Evolutionary conservation across 1,140 invertebrate species (phyloP).

Genomic region (Zaprionus ghesquierei): DNA sequence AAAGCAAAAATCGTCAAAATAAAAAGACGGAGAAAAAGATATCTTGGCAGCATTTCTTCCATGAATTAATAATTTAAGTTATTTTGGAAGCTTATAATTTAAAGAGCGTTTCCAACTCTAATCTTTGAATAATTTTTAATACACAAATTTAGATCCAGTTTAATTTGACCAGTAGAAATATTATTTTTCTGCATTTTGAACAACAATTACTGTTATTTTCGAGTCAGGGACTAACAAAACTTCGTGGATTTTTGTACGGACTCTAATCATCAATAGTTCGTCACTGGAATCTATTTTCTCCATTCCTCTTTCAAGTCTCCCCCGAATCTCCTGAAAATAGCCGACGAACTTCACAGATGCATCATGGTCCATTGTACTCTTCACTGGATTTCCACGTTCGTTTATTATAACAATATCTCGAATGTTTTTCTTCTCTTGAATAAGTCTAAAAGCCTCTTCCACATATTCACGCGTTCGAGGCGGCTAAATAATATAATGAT

Average conservation of each 20-base stretch:
- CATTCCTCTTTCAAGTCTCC: slow-evolving; percentile 62
- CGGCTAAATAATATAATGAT: slow-evolving; percentile 19
- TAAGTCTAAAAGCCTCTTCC: slow-evolving; percentile 59
- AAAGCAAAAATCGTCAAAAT: too few species aligned
- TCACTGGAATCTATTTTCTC: slow-evolving; percentile 65
- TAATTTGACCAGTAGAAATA: too few species aligned
- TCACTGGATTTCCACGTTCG: slow-evolving; percentile 66
- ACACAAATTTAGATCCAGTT: too few species aligned
- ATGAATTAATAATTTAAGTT: too few species aligned
- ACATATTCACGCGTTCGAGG: slow-evolving; percentile 62
- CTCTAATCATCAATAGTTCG: slow-evolving; percentile 64
- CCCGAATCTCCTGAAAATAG: slow-evolving; percentile 58
- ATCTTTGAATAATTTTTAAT: too few species aligned
- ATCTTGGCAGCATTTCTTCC: too few species aligned
- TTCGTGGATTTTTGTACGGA: slow-evolving; percentile 69
- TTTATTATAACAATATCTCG: slow-evolving; percentile 70
- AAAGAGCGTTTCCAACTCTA: too few species aligned
- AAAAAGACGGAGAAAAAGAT: too few species aligned
- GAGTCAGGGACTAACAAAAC: slow-evolving; percentile 67
- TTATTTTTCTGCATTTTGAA: slow-evolving; percentile 65
- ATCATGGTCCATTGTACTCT: slow-evolving; percentile 59
- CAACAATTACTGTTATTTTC: slow-evolving; percentile 74
- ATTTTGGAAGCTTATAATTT: not conserved
- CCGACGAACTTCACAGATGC: slow-evolving; percentile 60
- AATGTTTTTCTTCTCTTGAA: slow-evolving; percentile 61